Percentiles rank a stretch among this genome's conserved stretches.
These are phyloP conservation scores for Chelonoidis abingdonii DNA, from an alignment of 2,113 vertebrate genomes.

Conservation along the genomic window DNA sequence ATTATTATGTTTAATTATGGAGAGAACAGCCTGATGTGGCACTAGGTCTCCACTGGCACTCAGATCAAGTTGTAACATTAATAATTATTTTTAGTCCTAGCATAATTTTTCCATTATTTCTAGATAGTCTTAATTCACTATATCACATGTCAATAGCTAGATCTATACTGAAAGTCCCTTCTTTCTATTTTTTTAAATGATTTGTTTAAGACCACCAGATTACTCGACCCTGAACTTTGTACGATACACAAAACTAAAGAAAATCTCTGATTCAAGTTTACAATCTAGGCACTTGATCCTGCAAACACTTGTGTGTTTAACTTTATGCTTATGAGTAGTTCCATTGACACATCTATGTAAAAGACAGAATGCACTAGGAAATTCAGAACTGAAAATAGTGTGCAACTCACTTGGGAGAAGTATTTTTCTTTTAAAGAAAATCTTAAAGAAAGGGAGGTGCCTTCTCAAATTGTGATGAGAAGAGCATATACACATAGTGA, in stretches of 20 bases:
- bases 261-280: neutral
- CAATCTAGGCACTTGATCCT: rapidly evolving
- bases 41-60: no score
- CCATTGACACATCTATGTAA: rapidly evolving
- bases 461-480: neutral
- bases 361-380: neutral
- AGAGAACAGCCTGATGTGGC: no score
- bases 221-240: no score
- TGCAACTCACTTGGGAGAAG: neutral
- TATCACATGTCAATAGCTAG: no score
- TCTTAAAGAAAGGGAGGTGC: neutral
- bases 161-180: rapidly evolving
- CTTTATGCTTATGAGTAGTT: rapidly evolving
- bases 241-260: rapidly evolving
- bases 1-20: no score
- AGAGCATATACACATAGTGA: neutral
- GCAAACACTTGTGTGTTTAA: rapidly evolving
- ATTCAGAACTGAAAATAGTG: neutral
- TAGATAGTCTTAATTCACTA: no score
- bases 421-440: neutral
- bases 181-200: neutral
- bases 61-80: no score
- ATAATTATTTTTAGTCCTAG: no score
- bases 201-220: rapidly evolving
- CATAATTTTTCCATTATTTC: no score